Evolutionary conservation across 2,113 vertebrate species (phyloP), one percentile per base, ranked within the genome.

Genomic region (Calypte anna): DNA sequence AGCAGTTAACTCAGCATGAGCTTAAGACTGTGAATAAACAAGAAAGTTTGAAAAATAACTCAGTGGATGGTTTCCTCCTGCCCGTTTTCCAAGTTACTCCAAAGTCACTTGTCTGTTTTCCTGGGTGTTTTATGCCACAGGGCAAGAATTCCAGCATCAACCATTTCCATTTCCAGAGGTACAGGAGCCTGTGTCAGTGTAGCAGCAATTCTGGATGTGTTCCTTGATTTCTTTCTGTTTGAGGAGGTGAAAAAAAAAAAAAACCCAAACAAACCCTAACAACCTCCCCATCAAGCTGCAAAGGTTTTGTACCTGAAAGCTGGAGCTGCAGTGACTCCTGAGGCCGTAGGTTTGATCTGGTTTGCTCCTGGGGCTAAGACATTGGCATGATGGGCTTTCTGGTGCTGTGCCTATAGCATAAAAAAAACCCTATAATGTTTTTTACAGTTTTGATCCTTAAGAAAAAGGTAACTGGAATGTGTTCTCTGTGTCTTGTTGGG

Each of bases 401-500:
- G 28, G 23, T 74, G 61, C 67, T 38, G 10, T 1, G 25, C 46
- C 44, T 62, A 2, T 40, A 40, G 40, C 40, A 40, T 40, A 40
- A 40, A 40, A 12, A 40, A 40, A 40, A 12, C 40, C 40, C 40
- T 40, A 40, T 40, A 40, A 40, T 40, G 40, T 40, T 40, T 40
- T 40, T 62, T 28, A 13, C 0, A 33, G 14, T 17, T 75, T 59
- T 23, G 7, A 30, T 75, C 19, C 19, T 51, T n/a, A 3, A 18
- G 33, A 40, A 28, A 50, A 15, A 44, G 12, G 40, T 55, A 10
- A 6, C 54, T 57, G 7, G 38, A 18, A 11, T 1, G 21, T 57
- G 14, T 44, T 58, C 21, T 8, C n/a, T 1, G 0, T 2, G 9
- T 40, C 25, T 59, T 2, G 8, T 18, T 38, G 67, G 31, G 31